Evolutionary conservation across 2,888 invertebrate species (phyloP), one percentile per base, ranked within the genome.

Genomic region (Troides helena): DNA sequence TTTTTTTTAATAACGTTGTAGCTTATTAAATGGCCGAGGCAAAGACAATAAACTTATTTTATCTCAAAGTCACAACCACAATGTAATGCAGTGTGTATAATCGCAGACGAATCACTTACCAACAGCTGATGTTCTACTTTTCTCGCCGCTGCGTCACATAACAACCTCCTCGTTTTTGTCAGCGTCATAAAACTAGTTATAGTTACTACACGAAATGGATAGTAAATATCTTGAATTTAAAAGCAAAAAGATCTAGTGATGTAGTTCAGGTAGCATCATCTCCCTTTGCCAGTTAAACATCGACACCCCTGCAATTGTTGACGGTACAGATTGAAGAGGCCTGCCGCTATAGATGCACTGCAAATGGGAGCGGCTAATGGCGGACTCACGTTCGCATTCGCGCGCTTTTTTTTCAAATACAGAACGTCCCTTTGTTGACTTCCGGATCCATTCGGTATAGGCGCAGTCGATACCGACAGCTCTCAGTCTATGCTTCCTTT

Each of bases 291-390:
- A 25, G n/a, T 58, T 50, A 62, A 62, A 68, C 30, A 53, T 71
- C 62, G 74, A 61, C 77, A 77, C 64, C 78, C 78, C 78, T 78
- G 78, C 78, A 77, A 89, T 90, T 88, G 89, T 90, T 87, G 85
- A 85, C 85, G 83, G 80, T 85, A 85, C 83, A 87, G 87, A 91
- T 90, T 90, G 90, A 90, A 92, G 90, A 90, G 90, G 84, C 70
- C 70, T 64, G 84, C 80, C 79, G 82, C 87, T 86, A 89, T 89
- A 88, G 85, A 86, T 82, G 83, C 82, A 78, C 83, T 84, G 83
- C 88, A 88, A 90, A 90, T 89, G 86, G 89, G 86, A 86, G 79
- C 88, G 83, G 89, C 88, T 92, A 92, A 92, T 92, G 89, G 92
- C 85, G 80, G 87, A 79, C 78, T 85, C 81, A 83, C 85, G 85